These are phyloP conservation scores for Prenolepis imparis DNA, from an alignment of 2,888 invertebrate species.

Conservation along the genomic window DNA sequence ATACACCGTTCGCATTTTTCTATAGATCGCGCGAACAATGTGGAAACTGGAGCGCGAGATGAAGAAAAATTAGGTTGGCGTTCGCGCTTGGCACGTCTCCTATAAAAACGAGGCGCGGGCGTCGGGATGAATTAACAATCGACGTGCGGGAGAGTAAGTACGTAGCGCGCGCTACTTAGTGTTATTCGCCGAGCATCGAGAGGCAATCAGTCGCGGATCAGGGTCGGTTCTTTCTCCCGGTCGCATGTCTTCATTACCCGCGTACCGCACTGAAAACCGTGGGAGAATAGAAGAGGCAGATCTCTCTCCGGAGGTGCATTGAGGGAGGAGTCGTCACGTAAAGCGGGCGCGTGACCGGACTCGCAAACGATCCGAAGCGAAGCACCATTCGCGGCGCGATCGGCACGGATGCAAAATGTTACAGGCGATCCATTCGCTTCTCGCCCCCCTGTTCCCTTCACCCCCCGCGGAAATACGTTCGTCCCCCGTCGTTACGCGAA, in stretches of 20 bases:
- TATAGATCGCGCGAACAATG: conserved; percentile 41
- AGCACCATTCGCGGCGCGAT: conserved; percentile 44
- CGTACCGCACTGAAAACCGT: conserved; percentile 50
- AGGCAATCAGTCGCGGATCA: conserved; percentile 77
- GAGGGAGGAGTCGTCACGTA: conserved; percentile 68
- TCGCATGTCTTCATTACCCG: conserved; percentile 68
- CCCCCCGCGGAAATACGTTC: conserved; percentile 25
- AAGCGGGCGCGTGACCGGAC: conserved; percentile 71
- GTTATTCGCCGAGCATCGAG: conserved; percentile 37
- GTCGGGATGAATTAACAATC: conserved; percentile 60
- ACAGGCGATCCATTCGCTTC: conserved; percentile 14
- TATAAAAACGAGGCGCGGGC: conserved; percentile 52
- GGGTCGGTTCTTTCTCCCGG: conserved; percentile 53
- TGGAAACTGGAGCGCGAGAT: conserved; percentile 49
- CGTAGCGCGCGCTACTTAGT: conserved; percentile 37
- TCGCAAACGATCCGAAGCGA: conserved; percentile 52
- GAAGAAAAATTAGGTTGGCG: conserved; percentile 36
- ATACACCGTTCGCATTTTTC: conserved; percentile 5
- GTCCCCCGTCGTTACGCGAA: conserved; percentile 32
- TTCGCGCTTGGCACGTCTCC: conserved; percentile 44
- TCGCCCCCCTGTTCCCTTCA: no score
- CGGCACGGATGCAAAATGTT: conserved; percentile 56
- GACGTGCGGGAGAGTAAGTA: conserved; percentile 55
- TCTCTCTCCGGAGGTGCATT: neutral
- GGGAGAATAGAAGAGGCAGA: conserved; percentile 34